These are phyloP conservation scores for Myripristis jacobus DNA, from an alignment of 2,797 vertebrate genomes.

Conservation along the genomic window DNA sequence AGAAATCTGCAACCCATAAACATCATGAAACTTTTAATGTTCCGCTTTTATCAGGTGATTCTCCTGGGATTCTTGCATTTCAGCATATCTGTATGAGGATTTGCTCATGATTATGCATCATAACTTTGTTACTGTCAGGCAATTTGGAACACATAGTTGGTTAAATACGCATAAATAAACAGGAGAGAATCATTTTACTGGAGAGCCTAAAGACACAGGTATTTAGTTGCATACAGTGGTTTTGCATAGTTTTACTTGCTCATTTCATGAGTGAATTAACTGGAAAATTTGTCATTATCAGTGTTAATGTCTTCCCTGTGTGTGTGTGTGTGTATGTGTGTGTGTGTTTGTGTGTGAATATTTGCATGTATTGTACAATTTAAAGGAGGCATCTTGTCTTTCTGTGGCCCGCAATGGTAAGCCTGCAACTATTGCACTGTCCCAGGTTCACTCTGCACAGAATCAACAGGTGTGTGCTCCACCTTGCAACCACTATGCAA, in stretches of 20 bases:
- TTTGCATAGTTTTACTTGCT: conserved; percentile 31
- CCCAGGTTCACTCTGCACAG: conserved; percentile 44
- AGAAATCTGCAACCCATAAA: not conserved
- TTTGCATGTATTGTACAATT: conserved; percentile 61
- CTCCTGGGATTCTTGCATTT: not conserved
- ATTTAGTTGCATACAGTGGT: too few species aligned
- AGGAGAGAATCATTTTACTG: conserved; percentile 39
- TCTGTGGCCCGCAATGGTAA: conserved; percentile 63
- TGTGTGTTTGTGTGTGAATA: conserved; percentile 54
- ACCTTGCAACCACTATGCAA: conserved; percentile 33
- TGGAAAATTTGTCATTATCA: conserved; percentile 34
- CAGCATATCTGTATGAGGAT: not conserved
- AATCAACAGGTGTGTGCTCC: conserved; percentile 75
- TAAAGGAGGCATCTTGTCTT: conserved; percentile 69
- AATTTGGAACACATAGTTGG: conserved; percentile 39
- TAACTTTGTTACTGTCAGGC: conserved; percentile 34
- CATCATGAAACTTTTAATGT: conserved; percentile 16
- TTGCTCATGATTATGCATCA: conserved; percentile 8
- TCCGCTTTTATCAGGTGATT: conserved; percentile 15
- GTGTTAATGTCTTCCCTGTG: conserved; percentile 26
- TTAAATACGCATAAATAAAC: conserved; percentile 44
- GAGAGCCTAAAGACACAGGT: conserved; percentile 50
- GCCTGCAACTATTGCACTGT: conserved; percentile 32
- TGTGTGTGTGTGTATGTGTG: conserved; percentile 21
- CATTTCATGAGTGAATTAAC: conserved; percentile 63